phyloP scores from a whole-genome alignment of 37 sponge, comb jelly and placozoan species.

The Theonella swinhoei region DNA sequence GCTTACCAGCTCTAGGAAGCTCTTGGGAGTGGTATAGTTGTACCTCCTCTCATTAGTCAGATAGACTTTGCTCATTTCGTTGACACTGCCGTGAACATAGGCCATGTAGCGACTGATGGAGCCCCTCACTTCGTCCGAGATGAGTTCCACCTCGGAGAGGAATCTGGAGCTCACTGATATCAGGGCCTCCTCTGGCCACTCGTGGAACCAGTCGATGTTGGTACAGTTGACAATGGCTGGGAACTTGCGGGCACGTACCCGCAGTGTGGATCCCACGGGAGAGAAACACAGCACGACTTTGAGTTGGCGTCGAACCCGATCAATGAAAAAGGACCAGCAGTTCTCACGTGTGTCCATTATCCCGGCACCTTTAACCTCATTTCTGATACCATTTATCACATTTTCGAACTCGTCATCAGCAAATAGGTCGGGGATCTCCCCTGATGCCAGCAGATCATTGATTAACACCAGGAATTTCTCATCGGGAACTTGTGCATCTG shows the following conservation, averaged over 20 bases:
- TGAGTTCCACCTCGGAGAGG: slow-evolving; percentile 80
- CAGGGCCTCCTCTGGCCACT: slow-evolving; percentile 98
- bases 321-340: slow-evolving; percentile 98
- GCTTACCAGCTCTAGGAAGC: slow-evolving; percentile 91
- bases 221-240: slow-evolving; percentile 98
- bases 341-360: slow-evolving; percentile 94
- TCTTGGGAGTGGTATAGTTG: slow-evolving; percentile 99
- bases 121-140: slow-evolving; percentile 64
- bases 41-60: slow-evolving; percentile 94
- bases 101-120: slow-evolving; percentile 97
- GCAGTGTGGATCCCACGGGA: slow-evolving; percentile 93
- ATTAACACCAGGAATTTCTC: slow-evolving; percentile 95
- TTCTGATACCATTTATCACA: slow-evolving; percentile 83
- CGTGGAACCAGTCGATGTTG: slow-evolving; percentile 98
- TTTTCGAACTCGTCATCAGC: slow-evolving; percentile 92
- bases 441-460: slow-evolving; percentile 93
- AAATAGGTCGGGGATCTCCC: slow-evolving; percentile 96
- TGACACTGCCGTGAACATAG: slow-evolving; percentile 90
- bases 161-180: slow-evolving; percentile 90
- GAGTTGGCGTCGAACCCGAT: slow-evolving; percentile 92
- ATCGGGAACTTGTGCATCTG: slow-evolving; percentile 96
- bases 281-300: slow-evolving; percentile 99
- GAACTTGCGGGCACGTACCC: slow-evolving; percentile 95
- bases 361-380: slow-evolving; percentile 95
- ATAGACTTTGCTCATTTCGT: slow-evolving; percentile 86